These are phyloP conservation scores for Cerastoderma edule DNA, from an alignment of 2,888 invertebrate genomes.

Conservation along the genomic window DNA sequence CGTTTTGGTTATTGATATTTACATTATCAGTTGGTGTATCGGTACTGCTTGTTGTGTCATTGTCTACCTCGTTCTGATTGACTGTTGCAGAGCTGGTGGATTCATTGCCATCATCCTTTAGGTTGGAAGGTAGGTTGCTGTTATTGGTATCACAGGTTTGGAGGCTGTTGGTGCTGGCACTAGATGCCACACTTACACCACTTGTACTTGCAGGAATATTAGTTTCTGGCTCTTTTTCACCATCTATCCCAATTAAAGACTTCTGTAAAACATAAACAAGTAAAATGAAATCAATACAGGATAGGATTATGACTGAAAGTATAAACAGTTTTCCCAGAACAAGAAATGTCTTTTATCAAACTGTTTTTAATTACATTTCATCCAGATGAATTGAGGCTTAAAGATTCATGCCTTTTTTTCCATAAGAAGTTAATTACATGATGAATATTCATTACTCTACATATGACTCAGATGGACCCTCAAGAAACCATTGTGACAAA, in stretches of 20 bases:
- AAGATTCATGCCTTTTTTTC: too few relatives aligned
- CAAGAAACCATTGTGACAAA: constrained; percentile 14
- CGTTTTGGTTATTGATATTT: constrained; percentile 59
- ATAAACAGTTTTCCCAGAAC: too few relatives aligned
- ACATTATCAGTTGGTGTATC: constrained; percentile 48
- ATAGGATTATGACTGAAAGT: too few relatives aligned
- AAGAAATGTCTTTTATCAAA: too few relatives aligned
- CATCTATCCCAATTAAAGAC: constrained; percentile 20
- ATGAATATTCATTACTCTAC: too few relatives aligned
- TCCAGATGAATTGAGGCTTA: too few relatives aligned
- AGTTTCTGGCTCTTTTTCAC: constrained; percentile 1
- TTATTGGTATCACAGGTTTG: constrained; percentile 61
- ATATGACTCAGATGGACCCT: too few relatives aligned
- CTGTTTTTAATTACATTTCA: too few relatives aligned
- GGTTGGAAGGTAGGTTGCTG: constrained; percentile 55
- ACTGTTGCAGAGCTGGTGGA: constrained; percentile 11
- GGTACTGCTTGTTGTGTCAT: constrained; percentile 21
- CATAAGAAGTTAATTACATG: too few relatives aligned
- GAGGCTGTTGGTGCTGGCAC: constrained; percentile 67
- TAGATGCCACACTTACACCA: constrained; percentile 46
- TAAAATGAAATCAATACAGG: too few relatives aligned
- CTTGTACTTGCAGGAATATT: constrained; percentile 18
- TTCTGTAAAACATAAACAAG: constrained; percentile 40
- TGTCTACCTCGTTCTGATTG: constrained; percentile 24
- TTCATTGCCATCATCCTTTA: constrained; percentile 39